Evolutionary conservation across 2,888 invertebrate genomes (phyloP).

Genomic region (Sinopyrophorus schimmeli): DNA sequence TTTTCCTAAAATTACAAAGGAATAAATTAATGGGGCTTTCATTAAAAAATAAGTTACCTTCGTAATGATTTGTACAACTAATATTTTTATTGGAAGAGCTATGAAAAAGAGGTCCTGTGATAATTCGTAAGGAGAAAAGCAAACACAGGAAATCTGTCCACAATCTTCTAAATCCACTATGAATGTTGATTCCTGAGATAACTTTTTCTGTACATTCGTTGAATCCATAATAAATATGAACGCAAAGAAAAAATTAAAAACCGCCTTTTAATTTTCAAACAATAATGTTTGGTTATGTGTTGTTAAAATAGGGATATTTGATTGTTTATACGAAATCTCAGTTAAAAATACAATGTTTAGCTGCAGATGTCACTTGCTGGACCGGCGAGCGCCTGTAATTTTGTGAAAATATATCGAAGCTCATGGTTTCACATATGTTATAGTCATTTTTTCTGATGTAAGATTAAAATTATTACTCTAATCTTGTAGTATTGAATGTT

Average conservation of each 20-base stretch:
- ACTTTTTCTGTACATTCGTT: not conserved
- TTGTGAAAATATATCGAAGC: no score
- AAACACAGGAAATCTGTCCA: slow-evolving; percentile 61
- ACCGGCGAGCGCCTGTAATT: slow-evolving; percentile 38
- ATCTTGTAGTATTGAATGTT: not conserved
- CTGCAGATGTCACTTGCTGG: slow-evolving; percentile 35
- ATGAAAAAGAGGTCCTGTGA: slow-evolving; percentile 66
- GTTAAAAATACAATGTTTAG: not conserved
- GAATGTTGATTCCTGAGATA: slow-evolving; percentile 49
- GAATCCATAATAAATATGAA: no score
- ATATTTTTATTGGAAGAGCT: slow-evolving; percentile 61
- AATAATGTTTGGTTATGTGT: not conserved
- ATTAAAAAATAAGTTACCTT: slow-evolving; percentile 33
- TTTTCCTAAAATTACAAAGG: slow-evolving; percentile 50
- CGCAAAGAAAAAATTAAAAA: no score
- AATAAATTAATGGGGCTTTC: not conserved
- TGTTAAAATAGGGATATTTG: not conserved
- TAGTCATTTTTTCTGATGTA: no score
- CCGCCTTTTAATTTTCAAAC: slow-evolving; percentile 3
- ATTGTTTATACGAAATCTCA: not conserved
- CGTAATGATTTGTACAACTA: slow-evolving; percentile 61
- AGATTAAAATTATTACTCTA: not conserved
- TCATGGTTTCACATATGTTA: no score
- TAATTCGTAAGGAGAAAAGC: slow-evolving; percentile 67
- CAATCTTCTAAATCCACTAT: slow-evolving; percentile 56